These are phyloP conservation scores for Telmatochromis bifrenatus DNA, from an alignment of 2,113 vertebrate species.

Conservation along the genomic window DNA sequence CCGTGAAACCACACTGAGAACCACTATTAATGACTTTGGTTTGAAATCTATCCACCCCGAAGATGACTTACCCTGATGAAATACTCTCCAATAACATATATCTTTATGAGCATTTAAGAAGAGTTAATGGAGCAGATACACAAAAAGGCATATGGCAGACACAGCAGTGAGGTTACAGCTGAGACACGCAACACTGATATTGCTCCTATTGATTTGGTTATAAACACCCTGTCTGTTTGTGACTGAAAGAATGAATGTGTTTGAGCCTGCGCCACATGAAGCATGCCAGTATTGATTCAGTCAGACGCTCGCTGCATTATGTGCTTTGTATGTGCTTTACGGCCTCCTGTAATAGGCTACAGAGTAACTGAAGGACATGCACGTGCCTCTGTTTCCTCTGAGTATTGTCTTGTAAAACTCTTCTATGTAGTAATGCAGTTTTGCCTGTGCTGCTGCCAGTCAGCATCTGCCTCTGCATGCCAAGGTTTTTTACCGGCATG, in stretches of 20 bases:
- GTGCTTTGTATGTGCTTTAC: conserved; percentile 24
- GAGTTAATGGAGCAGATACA: background rate
- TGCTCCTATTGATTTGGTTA: conserved; percentile 42
- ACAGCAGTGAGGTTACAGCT: background rate
- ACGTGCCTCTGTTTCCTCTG: background rate
- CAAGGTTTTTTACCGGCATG: background rate
- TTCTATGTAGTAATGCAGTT: background rate
- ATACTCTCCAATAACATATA: background rate
- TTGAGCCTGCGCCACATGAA: background rate
- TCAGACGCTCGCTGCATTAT: conserved; percentile 4
- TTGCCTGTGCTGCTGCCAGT: background rate
- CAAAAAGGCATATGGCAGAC: background rate
- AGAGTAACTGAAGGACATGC: background rate
- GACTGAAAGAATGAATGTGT: background rate
- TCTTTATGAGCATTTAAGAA: background rate
- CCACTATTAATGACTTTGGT: background rate
- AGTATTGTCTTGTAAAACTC: background rate
- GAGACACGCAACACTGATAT: conserved; percentile 15
- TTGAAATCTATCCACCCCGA: background rate
- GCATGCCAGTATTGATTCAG: conserved; percentile 29
- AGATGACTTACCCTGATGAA: background rate
- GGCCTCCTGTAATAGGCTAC: conserved; percentile 12
- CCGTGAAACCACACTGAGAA: background rate
- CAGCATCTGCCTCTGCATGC: background rate
- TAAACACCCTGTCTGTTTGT: conserved; percentile 10